Evolutionary conservation across 2,113 vertebrate species (phyloP).

Genomic region (Mus musculus): GRCm39 chrX:93285001-93285500

Average conservation of each 20-base stretch:
- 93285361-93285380: constrained; percentile 57
- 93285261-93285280: constrained; percentile 32
- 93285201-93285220: constrained; percentile 50
- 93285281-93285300: constrained; percentile 13
- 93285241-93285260: constrained; percentile 52
- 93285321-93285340: constrained; percentile 50
- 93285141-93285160: constrained; percentile 32
- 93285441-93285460: background rate
- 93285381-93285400: constrained; percentile 50
- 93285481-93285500: constrained; percentile 32
- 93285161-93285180: constrained; percentile 55
- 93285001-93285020: background rate
- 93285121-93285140: constrained; percentile 66
- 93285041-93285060: constrained; percentile 50
- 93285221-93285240: constrained; percentile 48
- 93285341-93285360: constrained; percentile 51
- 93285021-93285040: constrained; percentile 30
- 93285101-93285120: constrained; percentile 52
- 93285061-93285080: constrained; percentile 61
- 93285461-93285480: constrained; percentile 9
- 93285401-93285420: constrained; percentile 40
- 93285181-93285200: constrained; percentile 33
- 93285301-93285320: constrained; percentile 35
- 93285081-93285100: constrained; percentile 60
- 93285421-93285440: constrained; percentile 42